Evolutionary conservation across 2,113 vertebrate genomes (phyloP).

Genomic region (Chrysemys picta): DNA sequence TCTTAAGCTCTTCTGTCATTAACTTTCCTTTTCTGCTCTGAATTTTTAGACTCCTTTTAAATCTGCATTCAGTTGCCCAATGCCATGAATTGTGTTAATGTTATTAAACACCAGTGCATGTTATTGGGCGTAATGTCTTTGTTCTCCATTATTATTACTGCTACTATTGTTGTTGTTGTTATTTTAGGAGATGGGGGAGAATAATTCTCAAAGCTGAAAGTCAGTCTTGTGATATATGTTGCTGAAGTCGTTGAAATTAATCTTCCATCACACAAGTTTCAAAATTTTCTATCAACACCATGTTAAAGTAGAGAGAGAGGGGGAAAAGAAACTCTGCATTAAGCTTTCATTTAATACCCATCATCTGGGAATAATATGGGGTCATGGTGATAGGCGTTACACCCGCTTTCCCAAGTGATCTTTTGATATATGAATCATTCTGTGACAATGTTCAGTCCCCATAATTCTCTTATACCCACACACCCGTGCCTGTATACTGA

Average conservation of each 20-base stretch:
- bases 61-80: background rate
- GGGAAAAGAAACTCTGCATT: background rate
- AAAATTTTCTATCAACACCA: background rate
- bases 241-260: background rate
- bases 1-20: slow-evolving; percentile 32
- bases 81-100: background rate
- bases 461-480: background rate
- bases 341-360: background rate
- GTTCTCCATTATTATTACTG: background rate
- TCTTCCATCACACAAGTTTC: background rate
- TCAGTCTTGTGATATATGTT: background rate
- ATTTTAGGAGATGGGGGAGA: background rate
- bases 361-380: background rate
- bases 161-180: too few species aligned
- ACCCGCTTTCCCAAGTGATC: background rate
- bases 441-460: background rate
- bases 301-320: background rate
- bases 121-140: rapidly evolving
- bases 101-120: background rate
- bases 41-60: background rate
- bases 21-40: slow-evolving; percentile 28
- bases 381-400: background rate
- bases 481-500: slow-evolving; percentile 10
- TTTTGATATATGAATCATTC: slow-evolving; percentile 5
- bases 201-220: background rate